Base-by-base conservation (phyloP, 2,797 vertebrate genomes). In the Octomys mimax region DNA sequence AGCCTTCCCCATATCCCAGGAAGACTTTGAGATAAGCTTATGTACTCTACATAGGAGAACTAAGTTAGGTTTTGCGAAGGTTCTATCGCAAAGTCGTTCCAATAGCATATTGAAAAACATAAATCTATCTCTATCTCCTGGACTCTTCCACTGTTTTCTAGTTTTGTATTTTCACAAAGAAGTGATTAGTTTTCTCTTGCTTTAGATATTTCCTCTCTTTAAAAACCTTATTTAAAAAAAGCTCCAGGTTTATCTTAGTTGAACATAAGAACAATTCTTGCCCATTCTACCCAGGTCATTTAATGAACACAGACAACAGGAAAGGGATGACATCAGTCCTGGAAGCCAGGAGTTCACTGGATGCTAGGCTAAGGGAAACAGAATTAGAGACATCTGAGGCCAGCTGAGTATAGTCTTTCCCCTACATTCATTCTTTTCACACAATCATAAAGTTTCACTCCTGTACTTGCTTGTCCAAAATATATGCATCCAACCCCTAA, bases 261-360 rank as follows among this genome's bases (percentile, higher is more conserved):
- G n/a, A 54, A 24, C 33, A 39, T 61, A 26, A 36, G 5, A 31
- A 46, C 6, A 28, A 46, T 57, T 33, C 46, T 22, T 36, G 14
- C 0, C 7, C 24, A 49, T 42, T 46, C 57, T 42, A 31, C 22
- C 10, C 19, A 36, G 7, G 0, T 5, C 1, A 11, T 28, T 68
- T 49, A 70, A 14, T 64, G 59, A 61, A 6, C 2, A 2, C 33
- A 52, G 49, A 11, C 28, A 87, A 33, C 36, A 39, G 5, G 33
- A 5, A 49, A 18, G 4, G 19, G n/a, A 94, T 1, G 8, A 2
- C 5, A 0, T 21, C 22, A 19, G 33, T n/a, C 21, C 68, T 6
- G 42, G 26, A 49, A 42, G n/a, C 24, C 71, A 14, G 19, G 10
- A 3, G 10, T 2, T 19, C 4, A 0, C 2, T 12, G 24, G n/a